Base-by-base conservation (phyloP, 2,113 vertebrate genomes). In the Irena cyanogastra region DNA sequence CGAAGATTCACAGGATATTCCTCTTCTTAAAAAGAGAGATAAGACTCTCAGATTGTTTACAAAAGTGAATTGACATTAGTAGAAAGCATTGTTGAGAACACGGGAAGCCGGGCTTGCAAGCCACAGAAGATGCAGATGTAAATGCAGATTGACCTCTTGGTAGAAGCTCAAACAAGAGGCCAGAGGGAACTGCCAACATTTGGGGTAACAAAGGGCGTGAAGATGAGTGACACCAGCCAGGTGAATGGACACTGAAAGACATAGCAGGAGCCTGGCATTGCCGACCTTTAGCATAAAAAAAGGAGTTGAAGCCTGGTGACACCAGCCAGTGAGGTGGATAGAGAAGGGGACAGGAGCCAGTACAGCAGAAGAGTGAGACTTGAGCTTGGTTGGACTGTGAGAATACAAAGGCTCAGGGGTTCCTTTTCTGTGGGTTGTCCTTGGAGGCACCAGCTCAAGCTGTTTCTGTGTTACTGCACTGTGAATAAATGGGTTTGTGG, bases 341-440 rank as follows among this genome's bases (percentile, higher is more conserved):
- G 21, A 56, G 41, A 4, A 2, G 5, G 11, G 11, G 3, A 37
- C n/a, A 12, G 31, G 30, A 63, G 8, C 19, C 0, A 0, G 37
- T 27, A 15, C 0, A 0, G 18, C 12, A 63, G 49, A 54, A 47
- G 13, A 47, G 10, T 9, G 19, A 45, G 54, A 18, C 5, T 52
- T 69, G 37, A 44, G 13, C 13, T 35, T 54, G n/a, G 13, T 20
- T 39, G 41, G 8, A 79, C 41, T n/a, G 11, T 27, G 75, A 47
- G 13, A 11, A 6, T 54, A 21, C 16, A 47, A 63, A 79, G 9
- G 21, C 22, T 4, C 33, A 6, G 27, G 31, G 10, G 1, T 2
- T 61, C 19, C 19, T 17, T 47, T 61, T 11, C 24, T 54, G 16
- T 20, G n/a, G 7, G 19, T 4, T 20, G 33, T 24, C 39, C 39